These are phyloP conservation scores for Drosophila mayri DNA, from an alignment of 1,140 invertebrate species.

Conservation along the genomic window DNA sequence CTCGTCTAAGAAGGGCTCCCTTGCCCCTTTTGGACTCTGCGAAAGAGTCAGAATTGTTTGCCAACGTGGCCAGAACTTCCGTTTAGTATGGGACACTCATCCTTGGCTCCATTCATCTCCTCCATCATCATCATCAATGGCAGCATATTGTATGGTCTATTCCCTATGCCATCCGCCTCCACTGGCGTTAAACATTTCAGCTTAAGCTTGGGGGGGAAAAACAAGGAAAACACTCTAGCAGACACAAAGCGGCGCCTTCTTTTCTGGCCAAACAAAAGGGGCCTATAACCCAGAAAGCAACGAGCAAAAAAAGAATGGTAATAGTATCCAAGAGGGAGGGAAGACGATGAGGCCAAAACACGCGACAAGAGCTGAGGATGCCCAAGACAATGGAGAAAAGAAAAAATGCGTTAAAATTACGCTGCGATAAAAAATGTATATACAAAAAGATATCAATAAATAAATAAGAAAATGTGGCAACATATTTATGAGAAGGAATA, in stretches of 20 bases:
- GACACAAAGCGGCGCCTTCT: constrained; percentile 75
- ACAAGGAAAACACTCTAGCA: constrained; percentile 68
- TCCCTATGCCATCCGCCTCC: constrained; percentile 28
- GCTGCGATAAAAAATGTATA: neutral
- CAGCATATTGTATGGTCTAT: constrained; percentile 48
- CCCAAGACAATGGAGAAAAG: constrained; percentile 21
- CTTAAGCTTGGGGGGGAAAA: constrained; percentile 45
- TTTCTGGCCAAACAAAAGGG: constrained; percentile 49
- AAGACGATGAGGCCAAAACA: constrained; percentile 13
- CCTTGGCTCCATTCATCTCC: constrained; percentile 20
- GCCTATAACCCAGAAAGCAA: constrained; percentile 52
- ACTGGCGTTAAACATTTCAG: constrained; percentile 69
- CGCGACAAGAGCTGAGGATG: constrained; percentile 23
- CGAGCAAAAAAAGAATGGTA: constrained; percentile 40
- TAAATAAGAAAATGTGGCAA: neutral
- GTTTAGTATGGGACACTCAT: constrained; percentile 32
- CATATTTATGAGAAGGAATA: neutral
- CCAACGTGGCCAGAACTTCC: constrained; percentile 50
- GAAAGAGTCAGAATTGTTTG: constrained; percentile 40
- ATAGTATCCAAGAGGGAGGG: constrained; percentile 11
- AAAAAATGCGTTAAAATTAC: constrained; percentile 32
- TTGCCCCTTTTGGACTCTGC: constrained; percentile 14
- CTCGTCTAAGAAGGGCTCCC: neutral
- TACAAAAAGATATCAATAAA: neutral
- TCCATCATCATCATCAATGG: constrained; percentile 51